Evolutionary conservation across 2,888 invertebrate genomes (phyloP).

Genomic region (Reticulitermes lucifugus): DNA sequence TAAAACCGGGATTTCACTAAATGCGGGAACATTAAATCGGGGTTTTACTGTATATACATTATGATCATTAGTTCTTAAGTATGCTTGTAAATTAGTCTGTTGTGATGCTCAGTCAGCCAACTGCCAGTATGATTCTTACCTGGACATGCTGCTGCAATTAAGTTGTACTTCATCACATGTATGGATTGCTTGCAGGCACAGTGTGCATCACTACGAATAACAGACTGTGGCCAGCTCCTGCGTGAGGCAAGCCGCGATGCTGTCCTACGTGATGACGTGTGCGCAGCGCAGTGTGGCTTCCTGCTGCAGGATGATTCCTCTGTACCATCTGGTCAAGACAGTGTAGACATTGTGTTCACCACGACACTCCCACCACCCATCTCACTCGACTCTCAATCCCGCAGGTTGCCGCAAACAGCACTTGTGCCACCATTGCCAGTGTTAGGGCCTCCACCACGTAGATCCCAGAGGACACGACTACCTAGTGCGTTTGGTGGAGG

Average conservation of each 20-base stretch:
- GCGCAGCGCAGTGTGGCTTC: slow-evolving; percentile 90
- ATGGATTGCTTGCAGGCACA: slow-evolving; percentile 74
- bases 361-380: slow-evolving; percentile 31
- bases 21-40: too few species aligned
- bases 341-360: slow-evolving; percentile 40
- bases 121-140: too few species aligned
- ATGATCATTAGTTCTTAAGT: too few species aligned
- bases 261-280: slow-evolving; percentile 86
- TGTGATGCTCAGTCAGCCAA: too few species aligned
- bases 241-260: slow-evolving; percentile 87
- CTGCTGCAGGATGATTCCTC: slow-evolving; percentile 63
- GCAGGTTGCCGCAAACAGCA: slow-evolving; percentile 46
- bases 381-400: slow-evolving; percentile 11
- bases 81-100: too few species aligned
- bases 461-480: slow-evolving; percentile 20
- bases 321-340: slow-evolving; percentile 12
- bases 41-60: too few species aligned
- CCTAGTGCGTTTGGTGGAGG: background rate
- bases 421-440: slow-evolving; percentile 51
- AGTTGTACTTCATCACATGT: background rate
- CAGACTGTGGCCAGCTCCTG: slow-evolving; percentile 85
- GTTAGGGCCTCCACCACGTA: slow-evolving; percentile 22
- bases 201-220: slow-evolving; percentile 88
- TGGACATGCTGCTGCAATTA: too few species aligned
- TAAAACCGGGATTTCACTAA: too few species aligned